Base-by-base conservation (phyloP, 2,888 invertebrate genomes). In the Oeneis ivallda region DNA sequence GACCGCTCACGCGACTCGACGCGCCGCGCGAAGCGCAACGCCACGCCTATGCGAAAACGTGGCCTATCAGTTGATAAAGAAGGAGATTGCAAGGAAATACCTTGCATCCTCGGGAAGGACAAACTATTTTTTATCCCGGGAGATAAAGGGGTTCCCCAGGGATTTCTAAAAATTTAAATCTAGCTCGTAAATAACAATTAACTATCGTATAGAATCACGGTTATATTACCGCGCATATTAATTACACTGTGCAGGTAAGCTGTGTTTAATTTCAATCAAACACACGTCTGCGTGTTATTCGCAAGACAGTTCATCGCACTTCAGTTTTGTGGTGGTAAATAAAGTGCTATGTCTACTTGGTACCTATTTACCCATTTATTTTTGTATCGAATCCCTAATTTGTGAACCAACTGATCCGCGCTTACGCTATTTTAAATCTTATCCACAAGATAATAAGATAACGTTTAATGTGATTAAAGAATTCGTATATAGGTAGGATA, bases 361-460 rank as follows among this genome's bases (percentile, higher is more conserved):
- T 32, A 58, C 43, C 32, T 26, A 61, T 39, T 50, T 60, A 60
- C 50, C 49, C 60, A 39, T 56, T 47, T 39, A 54, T 19, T 37
- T 37, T 63, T 37, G 47, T 63, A 56, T 66, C 50, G 59, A 17
- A 62, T 41, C 58, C 64, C 59, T 67, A 62, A 69, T 50, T 50
- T 15, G 2, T 26, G 19, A 41, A 50, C 15, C 17, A 52, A 3
- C 17, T 7, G n/a, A 58, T 32, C 32, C 5, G 8, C 2, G 13
- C 39, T 17, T 15, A 34, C 15, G 7, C 32, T 0, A 66, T 56
- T 63, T 62, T 67, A 17, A 13, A 47, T 62, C 52, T 62, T 69
- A 69, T 60, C 45, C 10, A 41, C 3, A 52, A 17, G 26, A 1
- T 10, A 17, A 69, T 67, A 67, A 57, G 59, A 37, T 11, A 41